Evolutionary conservation across 2,797 vertebrate genomes (phyloP).

Genomic region (Pangasius sanitwongsei): DNA sequence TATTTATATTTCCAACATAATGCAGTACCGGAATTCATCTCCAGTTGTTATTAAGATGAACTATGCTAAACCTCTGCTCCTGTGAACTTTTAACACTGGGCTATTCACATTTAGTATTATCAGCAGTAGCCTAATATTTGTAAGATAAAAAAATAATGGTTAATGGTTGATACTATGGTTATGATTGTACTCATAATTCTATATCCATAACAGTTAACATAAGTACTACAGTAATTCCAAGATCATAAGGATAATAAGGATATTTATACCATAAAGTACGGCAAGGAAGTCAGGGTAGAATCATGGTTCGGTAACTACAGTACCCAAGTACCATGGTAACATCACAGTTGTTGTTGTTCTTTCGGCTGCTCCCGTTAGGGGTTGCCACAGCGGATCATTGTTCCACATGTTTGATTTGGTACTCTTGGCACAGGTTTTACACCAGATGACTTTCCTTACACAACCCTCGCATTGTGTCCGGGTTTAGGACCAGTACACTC

Average conservation of each 20-base stretch:
- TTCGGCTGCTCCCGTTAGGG: too few relatives aligned
- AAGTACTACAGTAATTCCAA: background rate
- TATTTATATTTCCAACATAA: background rate
- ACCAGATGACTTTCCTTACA: too few relatives aligned
- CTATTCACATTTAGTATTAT: background rate
- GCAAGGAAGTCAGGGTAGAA: background rate
- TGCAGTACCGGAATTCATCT: background rate
- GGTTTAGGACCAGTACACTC: too few relatives aligned
- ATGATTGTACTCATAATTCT: background rate
- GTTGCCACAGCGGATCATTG: too few relatives aligned
- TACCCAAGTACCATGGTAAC: background rate
- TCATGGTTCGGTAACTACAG: background rate
- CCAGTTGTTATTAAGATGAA: background rate
- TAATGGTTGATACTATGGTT: background rate
- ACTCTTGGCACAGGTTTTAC: too few relatives aligned
- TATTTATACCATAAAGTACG: background rate
- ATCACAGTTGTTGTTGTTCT: background rate
- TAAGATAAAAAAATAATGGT: background rate
- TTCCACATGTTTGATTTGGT: too few relatives aligned
- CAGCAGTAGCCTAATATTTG: background rate
- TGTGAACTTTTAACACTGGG: background rate
- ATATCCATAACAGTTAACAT: background rate
- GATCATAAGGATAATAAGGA: background rate
- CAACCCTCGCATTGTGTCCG: too few relatives aligned
- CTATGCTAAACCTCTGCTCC: background rate